Base-by-base conservation (phyloP, 2,888 invertebrate species). In the Bimastos eiseni region DNA sequence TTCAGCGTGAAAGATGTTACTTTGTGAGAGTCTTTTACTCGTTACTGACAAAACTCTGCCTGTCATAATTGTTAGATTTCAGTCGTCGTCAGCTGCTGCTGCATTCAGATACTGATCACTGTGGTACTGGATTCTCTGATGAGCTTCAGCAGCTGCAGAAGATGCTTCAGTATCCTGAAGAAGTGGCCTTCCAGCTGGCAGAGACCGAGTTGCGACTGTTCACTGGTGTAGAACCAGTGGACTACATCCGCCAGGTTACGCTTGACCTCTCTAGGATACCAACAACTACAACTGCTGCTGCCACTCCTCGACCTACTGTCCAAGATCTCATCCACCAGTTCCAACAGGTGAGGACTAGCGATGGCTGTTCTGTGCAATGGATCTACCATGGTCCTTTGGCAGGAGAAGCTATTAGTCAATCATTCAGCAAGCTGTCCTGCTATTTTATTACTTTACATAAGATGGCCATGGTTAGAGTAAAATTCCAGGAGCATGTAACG, bases 91-190 rank as follows among this genome's bases (percentile, higher is more conserved):
- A 84, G 37, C 41, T 90, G 38, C 41, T 90, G 30, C 84, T 86
- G 21, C 38, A 34, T 37, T n/a, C 83, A 4, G 83, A 89, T 49
- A 30, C 90, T 55, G 90, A 89, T 15, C 44, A 89, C 49, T 70
- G 19, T 44, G 84, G 86, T 36, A 37, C 37, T 19, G 84, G 84
- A 15, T 91, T 96, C 94, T 94, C 95, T 33, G 94, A 95, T 95
- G 98, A 98, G 96, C 96, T 98, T 96, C 97, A 97, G 95, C 96
- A 97, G 94, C 96, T 98, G 95, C 97, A 97, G 96, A 97, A 97
- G 94, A 96, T 98, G 94, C 97, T 98, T 93, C 98, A 98, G 95
- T 98, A 98, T 96, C 98, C 98, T 90, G 98, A 98, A 96, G 98
- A 98, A 96, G 98, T 98, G 93, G 98, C 98, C 34, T 90, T 94